Percentiles rank a stretch among this genome's conserved stretches.
Conservation (phyloP, 53 echinoderm and acorn worm species). For the Stichopus horrens region DNA sequence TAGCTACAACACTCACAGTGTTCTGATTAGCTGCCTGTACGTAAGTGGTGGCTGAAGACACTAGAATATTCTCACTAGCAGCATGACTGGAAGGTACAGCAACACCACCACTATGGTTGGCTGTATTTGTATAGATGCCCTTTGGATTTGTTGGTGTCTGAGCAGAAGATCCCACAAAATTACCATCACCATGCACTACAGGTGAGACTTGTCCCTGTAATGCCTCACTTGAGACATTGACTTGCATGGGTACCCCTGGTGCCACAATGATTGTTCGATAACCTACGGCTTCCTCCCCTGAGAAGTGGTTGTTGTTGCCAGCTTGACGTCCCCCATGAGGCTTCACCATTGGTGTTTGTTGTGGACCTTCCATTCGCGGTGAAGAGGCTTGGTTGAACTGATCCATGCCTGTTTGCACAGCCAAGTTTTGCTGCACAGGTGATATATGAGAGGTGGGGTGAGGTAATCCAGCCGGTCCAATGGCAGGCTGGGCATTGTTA, state of each 20-base stretch:
- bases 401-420: not conserved
- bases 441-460: not conserved
- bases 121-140: constrained; percentile 9
- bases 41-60: constrained; percentile 43
- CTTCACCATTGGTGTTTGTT: constrained; percentile 30
- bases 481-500: not conserved
- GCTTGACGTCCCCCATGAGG: constrained; percentile 26
- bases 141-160: constrained; percentile 13
- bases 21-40: constrained; percentile 59
- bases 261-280: constrained; percentile 1
- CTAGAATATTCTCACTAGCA: constrained; percentile 15
- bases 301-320: constrained; percentile 19
- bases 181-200: constrained; percentile 16
- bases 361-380: constrained; percentile 14
- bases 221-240: constrained; percentile 23
- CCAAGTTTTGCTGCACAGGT: not conserved
- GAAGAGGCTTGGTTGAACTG: not conserved
- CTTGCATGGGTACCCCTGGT: constrained; percentile 19
- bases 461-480: not conserved
- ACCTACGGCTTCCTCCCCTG: constrained; percentile 26
- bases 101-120: not conserved
- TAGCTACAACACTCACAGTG: constrained; percentile 50
- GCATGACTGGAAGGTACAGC: constrained; percentile 23
- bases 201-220: constrained; percentile 23
- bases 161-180: constrained; percentile 1